Evolutionary conservation across 2,888 invertebrate genomes (phyloP), one percentile per base, ranked within the genome.

Genomic region (Stegophylla sp.): DNA sequence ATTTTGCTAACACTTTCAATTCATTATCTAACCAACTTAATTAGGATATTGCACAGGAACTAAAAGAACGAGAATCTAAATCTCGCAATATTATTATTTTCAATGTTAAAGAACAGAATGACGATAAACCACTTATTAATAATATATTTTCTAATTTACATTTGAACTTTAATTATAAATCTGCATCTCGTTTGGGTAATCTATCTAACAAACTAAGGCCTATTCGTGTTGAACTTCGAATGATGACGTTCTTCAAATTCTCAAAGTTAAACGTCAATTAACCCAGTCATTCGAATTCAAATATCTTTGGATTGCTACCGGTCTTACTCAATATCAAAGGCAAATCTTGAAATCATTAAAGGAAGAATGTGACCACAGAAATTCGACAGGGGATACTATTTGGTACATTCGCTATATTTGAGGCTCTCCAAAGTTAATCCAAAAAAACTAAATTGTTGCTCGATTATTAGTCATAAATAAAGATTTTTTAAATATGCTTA

Each of bases 1-100:
- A 64, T n/a, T n/a, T n/a, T n/a, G n/a, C n/a, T n/a, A n/a, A n/a
- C 4, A 64, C 41, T n/a, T n/a, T n/a, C 20, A 63, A 1, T 41
- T n/a, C n/a, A 12, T 0, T 43, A 64, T n/a, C 10, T 4, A 15
- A 63, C 34, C 63, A 63, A 63, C 43, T 10, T 26, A 41, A 41
- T 5, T 41, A 41, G 7, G 41, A 64, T 41, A 34, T 63, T 34
- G 34, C 34, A 4, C 28, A 63, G 3, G 63, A 63, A 34, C 3
- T 63, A 63, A 34, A 64, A 64, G 64, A 64, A 41, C 34, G 43
- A 13, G 64, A 64, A n/a, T n/a, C n/a, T 9, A 64, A 64, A 43
- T 41, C 2, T 17, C 41, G 64, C 10, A 64, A 64, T 3, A 64
- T 64, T 41, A 41, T 64, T 41, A 41, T 64, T 41, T 64, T 64